Evolutionary conservation across 2,797 vertebrate species (phyloP).

Genomic region (Rhinichthys osculus): DNA sequence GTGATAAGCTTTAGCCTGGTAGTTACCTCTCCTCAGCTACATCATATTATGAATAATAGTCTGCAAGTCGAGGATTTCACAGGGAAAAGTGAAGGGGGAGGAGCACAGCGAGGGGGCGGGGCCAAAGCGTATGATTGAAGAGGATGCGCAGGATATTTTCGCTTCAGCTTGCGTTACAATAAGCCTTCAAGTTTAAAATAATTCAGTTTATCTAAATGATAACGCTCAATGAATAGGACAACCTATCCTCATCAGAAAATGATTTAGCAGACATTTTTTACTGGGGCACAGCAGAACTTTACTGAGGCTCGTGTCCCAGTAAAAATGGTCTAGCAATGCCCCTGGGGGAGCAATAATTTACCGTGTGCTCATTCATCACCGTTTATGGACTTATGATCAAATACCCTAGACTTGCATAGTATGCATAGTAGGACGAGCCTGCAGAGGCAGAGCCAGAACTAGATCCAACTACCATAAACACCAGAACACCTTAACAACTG

Average conservation of each 20-base stretch:
- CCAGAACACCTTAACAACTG: not conserved
- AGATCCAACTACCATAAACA: not conserved
- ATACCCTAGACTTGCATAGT: not conserved
- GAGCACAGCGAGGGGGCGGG: not conserved
- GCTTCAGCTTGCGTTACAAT: not conserved
- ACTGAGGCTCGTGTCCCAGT: not conserved
- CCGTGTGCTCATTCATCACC: not conserved
- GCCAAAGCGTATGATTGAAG: not conserved
- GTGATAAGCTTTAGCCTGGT: not conserved
- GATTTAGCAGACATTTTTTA: not conserved
- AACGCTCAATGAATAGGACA: not conserved
- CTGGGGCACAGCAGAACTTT: not conserved
- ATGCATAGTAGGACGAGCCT: not conserved
- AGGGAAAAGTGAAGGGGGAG: not conserved
- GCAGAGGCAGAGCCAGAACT: not conserved
- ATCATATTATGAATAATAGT: not conserved
- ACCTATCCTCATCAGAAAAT: not conserved
- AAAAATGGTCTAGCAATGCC: not conserved
- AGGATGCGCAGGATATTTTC: not conserved
- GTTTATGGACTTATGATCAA: not conserved
- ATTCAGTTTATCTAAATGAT: not conserved
- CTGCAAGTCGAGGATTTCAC: not conserved
- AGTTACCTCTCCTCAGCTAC: not conserved
- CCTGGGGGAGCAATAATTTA: not conserved
- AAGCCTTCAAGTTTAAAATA: not conserved